Evolutionary conservation across 2,113 vertebrate genomes (phyloP).

Genomic region (Dasyprocta punctata): DNA sequence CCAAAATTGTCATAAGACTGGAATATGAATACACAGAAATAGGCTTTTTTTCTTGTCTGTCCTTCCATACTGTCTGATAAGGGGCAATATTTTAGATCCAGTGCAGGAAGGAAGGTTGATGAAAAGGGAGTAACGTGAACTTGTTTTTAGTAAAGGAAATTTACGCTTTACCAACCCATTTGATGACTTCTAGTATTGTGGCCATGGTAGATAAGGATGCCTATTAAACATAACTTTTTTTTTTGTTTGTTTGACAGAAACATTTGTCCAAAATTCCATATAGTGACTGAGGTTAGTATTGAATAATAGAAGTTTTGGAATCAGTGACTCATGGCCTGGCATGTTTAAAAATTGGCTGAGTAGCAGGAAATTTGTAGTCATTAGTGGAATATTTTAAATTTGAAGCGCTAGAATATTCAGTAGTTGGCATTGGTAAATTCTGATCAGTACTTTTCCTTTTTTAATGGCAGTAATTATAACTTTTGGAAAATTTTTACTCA

Average conservation of each 20-base stretch:
- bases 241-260: conserved; percentile 53
- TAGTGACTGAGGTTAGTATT: conserved; percentile 62
- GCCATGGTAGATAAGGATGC: conserved; percentile 66
- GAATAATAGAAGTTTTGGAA: conserved; percentile 69
- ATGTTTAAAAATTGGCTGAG: conserved; percentile 63
- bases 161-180: conserved; percentile 41
- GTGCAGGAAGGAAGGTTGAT: not conserved
- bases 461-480: conserved; percentile 36
- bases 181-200: conserved; percentile 67
- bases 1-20: conserved; percentile 40
- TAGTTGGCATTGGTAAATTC: conserved; percentile 57
- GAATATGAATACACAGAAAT: conserved; percentile 56
- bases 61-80: not conserved
- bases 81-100: conserved; percentile 2
- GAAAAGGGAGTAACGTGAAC: conserved; percentile 44
- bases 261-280: conserved; percentile 76
- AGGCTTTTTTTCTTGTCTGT: conserved; percentile 13
- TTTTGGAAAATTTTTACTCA: conserved; percentile 42
- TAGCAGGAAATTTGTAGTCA: conserved; percentile 69
- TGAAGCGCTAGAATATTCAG: conserved; percentile 35
- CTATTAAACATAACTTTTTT: not conserved
- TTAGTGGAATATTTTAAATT: conserved; percentile 78
- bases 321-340: conserved; percentile 74
- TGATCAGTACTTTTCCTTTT: conserved; percentile 52
- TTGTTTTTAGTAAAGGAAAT: conserved; percentile 79